These are phyloP conservation scores for Liopterus haemorrhoidalis DNA, from an alignment of 2,888 invertebrate genomes.

Conservation along the genomic window DNA sequence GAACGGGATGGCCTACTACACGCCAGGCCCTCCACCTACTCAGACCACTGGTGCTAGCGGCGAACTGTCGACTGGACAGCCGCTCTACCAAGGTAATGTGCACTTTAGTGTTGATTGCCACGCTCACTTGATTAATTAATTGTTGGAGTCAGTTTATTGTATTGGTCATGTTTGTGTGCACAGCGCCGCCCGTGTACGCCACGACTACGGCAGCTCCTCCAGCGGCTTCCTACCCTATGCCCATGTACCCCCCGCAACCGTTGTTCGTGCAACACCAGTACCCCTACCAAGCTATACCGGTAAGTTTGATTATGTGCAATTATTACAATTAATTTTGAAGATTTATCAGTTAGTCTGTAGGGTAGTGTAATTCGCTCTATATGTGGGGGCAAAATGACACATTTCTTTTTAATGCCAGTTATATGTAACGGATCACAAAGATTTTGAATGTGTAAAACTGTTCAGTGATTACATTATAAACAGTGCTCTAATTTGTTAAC, in stretches of 20 bases:
- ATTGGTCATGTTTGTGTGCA: constrained; percentile 18
- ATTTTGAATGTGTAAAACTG: too few species aligned
- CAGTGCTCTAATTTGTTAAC: too few species aligned
- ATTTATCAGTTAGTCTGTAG: neutral
- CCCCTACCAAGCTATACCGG: constrained; percentile 47
- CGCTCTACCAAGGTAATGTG: constrained; percentile 43
- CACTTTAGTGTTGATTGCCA: neutral
- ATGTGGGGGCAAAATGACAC: too few species aligned
- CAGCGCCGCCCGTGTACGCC: constrained; percentile 31
- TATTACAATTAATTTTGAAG: neutral
- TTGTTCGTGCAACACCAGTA: constrained; percentile 48
- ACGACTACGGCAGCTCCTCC: constrained; percentile 43
- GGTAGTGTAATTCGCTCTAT: too few species aligned
- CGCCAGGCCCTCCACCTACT: constrained; percentile 34
- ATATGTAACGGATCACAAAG: too few species aligned
- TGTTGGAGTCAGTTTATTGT: constrained; percentile 2
- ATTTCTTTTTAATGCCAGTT: too few species aligned
- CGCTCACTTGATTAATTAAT: neutral
- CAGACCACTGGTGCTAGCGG: constrained; percentile 33
- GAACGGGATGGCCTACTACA: constrained; percentile 43
- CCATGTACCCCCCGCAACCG: constrained; percentile 45
- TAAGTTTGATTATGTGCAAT: constrained; percentile 34
- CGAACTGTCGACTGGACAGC: constrained; percentile 40
- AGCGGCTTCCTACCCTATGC: constrained; percentile 42
- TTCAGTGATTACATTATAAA: too few species aligned